Evolutionary conservation across 2,888 invertebrate genomes (phyloP).

Genomic region (Tetranychus truncatus): DNA sequence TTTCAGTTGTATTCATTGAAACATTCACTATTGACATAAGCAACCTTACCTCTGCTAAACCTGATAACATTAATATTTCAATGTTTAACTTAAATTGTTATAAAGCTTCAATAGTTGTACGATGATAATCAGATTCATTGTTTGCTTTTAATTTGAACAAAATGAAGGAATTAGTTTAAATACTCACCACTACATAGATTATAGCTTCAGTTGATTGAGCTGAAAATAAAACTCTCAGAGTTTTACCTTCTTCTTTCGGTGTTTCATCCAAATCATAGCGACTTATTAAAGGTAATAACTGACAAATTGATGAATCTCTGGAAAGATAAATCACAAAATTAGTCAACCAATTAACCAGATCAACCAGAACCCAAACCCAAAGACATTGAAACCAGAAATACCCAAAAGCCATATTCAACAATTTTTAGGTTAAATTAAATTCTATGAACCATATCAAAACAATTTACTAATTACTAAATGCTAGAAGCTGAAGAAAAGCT

Average conservation of each 20-base stretch:
- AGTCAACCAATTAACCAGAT: background rate
- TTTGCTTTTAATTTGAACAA: too few relatives aligned
- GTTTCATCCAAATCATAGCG: background rate
- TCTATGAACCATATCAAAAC: background rate
- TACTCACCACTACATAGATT: conserved; percentile 12
- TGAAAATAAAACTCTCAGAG: conserved; percentile 6
- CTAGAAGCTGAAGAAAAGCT: too few relatives aligned
- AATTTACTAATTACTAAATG: background rate
- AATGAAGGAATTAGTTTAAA: background rate
- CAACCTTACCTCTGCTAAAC: too few relatives aligned
- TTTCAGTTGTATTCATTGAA: too few relatives aligned
- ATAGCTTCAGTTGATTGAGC: conserved; percentile 4
- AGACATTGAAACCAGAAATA: background rate
- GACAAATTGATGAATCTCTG: conserved; percentile 8
- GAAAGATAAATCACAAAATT: background rate
- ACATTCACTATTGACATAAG: too few relatives aligned
- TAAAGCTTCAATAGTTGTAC: background rate
- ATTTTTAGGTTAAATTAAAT: background rate
- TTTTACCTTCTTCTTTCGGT: conserved; percentile 1
- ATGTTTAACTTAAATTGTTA: background rate
- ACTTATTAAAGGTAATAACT: background rate
- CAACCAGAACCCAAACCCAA: background rate
- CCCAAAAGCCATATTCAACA: too few relatives aligned
- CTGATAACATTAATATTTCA: too few relatives aligned
- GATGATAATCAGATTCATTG: too few relatives aligned